Percentiles rank a stretch among this genome's conserved stretches.
These are phyloP conservation scores for Myoxocephalus aenaeus DNA, from an alignment of 2,797 vertebrate species.

Conservation along the genomic window DNA sequence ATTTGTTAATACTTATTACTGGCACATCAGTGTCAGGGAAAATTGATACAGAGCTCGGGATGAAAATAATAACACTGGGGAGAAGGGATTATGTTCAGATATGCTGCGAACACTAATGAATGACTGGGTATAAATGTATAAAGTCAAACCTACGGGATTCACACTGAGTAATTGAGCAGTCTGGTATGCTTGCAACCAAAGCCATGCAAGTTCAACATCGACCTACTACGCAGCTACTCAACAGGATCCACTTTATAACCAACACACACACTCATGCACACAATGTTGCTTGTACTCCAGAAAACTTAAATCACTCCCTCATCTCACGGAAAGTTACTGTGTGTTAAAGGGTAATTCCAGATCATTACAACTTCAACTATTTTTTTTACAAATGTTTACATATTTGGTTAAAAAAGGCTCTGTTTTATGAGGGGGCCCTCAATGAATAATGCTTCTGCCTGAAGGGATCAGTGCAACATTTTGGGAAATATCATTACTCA, in stretches of 20 bases:
- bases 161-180: slow-evolving; percentile 47
- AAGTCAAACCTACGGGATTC: slow-evolving; percentile 54
- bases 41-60: slow-evolving; percentile 42
- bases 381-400: slow-evolving; percentile 1
- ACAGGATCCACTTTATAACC: slow-evolving; percentile 3
- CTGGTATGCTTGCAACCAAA: slow-evolving; percentile 29
- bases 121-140: slow-evolving; percentile 61
- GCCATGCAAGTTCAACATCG: slow-evolving; percentile 16
- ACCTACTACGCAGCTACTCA: not conserved
- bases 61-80: slow-evolving; percentile 45
- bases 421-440: not conserved
- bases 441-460: not conserved
- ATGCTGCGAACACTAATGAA: slow-evolving; percentile 64
- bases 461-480: not conserved
- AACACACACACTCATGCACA: not conserved
- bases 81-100: slow-evolving; percentile 60
- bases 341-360: not conserved
- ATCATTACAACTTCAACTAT: not conserved
- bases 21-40: slow-evolving; percentile 49
- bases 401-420: not conserved
- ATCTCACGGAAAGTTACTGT: not conserved
- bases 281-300: not conserved
- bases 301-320: not conserved
- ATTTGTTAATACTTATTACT: slow-evolving; percentile 56
- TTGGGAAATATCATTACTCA: not conserved